Evolutionary conservation across 2,888 invertebrate genomes (phyloP).

Genomic region (Dascillus cervinus): DNA sequence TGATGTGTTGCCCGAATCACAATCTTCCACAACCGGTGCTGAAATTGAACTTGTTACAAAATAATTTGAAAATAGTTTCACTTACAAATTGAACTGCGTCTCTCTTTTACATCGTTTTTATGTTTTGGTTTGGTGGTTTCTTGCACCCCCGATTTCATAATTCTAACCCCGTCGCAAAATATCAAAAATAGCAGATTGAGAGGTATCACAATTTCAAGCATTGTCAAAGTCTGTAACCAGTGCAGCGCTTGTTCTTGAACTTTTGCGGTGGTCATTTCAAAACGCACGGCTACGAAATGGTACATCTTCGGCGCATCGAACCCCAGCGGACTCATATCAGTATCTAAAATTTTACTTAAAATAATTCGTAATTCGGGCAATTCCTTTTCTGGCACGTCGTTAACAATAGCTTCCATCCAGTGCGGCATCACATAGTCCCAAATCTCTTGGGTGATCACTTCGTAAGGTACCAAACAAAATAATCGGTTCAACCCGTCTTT

Average conservation of each 20-base stretch:
- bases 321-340: slow-evolving; percentile 90
- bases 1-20: slow-evolving; percentile 58
- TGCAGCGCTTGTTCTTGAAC: slow-evolving; percentile 82
- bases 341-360: slow-evolving; percentile 89
- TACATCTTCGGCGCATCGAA: slow-evolving; percentile 94
- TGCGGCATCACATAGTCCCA: slow-evolving; percentile 99
- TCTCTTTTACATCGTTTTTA: slow-evolving; percentile 31
- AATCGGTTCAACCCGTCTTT: slow-evolving; percentile 91
- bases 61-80: slow-evolving; percentile 1
- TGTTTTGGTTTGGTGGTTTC: slow-evolving; percentile 40
- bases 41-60: slow-evolving; percentile 18
- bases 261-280: slow-evolving; percentile 70
- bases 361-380: slow-evolving; percentile 75
- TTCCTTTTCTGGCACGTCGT: slow-evolving; percentile 85
- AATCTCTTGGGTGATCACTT: slow-evolving; percentile 90
- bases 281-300: slow-evolving; percentile 82
- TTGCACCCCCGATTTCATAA: slow-evolving; percentile 54
- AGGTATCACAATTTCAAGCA: slow-evolving; percentile 84
- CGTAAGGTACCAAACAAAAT: slow-evolving; percentile 95
- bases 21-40: slow-evolving; percentile 60
- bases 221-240: slow-evolving; percentile 82
- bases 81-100: slow-evolving; percentile 23
- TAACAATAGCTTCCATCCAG: slow-evolving; percentile 97
- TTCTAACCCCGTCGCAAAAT: slow-evolving; percentile 79
- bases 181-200: slow-evolving; percentile 79